Percentiles rank a stretch among this genome's conserved stretches.
These are phyloP conservation scores for Andrena trimmerana DNA, from an alignment of 2,888 invertebrate genomes.

Conservation along the genomic window DNA sequence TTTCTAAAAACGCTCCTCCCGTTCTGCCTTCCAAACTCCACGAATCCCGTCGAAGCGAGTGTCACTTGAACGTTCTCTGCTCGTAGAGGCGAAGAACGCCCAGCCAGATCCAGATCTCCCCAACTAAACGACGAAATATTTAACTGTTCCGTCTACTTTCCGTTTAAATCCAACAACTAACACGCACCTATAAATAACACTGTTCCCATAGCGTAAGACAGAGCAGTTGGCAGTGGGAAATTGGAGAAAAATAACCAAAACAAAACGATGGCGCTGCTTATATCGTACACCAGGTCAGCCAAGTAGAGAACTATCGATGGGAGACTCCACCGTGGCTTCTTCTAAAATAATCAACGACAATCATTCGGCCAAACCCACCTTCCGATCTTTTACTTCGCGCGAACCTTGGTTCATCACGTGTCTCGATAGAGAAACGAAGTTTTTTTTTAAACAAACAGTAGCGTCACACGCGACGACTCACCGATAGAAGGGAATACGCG, in stretches of 20 bases:
- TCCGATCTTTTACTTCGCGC: too few species aligned
- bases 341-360: conserved; percentile 58
- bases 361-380: not conserved
- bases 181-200: conserved; percentile 74
- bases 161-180: conserved; percentile 1
- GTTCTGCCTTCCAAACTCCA: not conserved
- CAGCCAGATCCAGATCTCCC: conserved; percentile 77
- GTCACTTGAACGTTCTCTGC: conserved; percentile 67
- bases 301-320: conserved; percentile 75
- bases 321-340: conserved; percentile 76
- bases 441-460: not conserved
- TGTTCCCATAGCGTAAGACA: conserved; percentile 67
- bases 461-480: conserved; percentile 54
- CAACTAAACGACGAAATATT: conserved; percentile 57
- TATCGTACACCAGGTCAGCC: conserved; percentile 73
- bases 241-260: conserved; percentile 74
- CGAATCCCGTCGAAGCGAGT: not conserved
- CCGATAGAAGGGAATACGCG: conserved; percentile 75
- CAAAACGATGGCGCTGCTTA: conserved; percentile 70
- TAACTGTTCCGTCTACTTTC: not conserved
- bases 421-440: not conserved
- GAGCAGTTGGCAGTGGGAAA: conserved; percentile 65
- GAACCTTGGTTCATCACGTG: not conserved
- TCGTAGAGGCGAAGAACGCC: conserved; percentile 77
- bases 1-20: not conserved